Conservation (phyloP, 2,888 invertebrate genomes). For the Toxonevra muliebris region DNA sequence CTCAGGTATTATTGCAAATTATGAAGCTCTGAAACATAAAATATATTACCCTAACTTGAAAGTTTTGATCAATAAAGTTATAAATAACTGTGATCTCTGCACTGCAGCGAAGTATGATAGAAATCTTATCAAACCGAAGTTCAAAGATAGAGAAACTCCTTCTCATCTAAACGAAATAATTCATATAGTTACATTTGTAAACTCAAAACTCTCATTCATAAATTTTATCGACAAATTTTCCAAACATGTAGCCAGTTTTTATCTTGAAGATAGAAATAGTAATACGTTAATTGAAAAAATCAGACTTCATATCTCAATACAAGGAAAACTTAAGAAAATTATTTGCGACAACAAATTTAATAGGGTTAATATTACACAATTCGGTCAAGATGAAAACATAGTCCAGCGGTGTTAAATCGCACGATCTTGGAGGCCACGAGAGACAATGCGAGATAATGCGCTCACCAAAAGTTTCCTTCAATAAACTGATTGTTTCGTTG, state of each 20-base stretch:
- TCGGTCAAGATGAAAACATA: too few relatives aligned
- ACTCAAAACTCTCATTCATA: constrained; percentile 15
- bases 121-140: constrained; percentile 31
- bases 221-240: not conserved
- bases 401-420: too few relatives aligned
- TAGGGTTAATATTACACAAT: too few relatives aligned
- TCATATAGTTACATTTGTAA: constrained; percentile 39
- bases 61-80: constrained; percentile 31
- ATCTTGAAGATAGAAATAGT: not conserved
- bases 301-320: not conserved
- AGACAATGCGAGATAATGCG: too few relatives aligned
- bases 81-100: constrained; percentile 38
- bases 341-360: too few relatives aligned
- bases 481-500: too few relatives aligned
- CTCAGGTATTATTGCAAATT: constrained; percentile 29
- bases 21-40: constrained; percentile 32
- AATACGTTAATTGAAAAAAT: not conserved
- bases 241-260: not conserved
- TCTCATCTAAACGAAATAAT: constrained; percentile 40
- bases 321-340: not conserved
- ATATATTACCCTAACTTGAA: constrained; percentile 33
- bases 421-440: too few relatives aligned
- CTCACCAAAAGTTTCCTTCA: too few relatives aligned
- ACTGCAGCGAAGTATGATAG: constrained; percentile 37
- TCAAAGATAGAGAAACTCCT: constrained; percentile 39